phyloP scores from a whole-genome alignment of 2,797 vertebrate species.

The Lutjanus campechanus region DNA sequence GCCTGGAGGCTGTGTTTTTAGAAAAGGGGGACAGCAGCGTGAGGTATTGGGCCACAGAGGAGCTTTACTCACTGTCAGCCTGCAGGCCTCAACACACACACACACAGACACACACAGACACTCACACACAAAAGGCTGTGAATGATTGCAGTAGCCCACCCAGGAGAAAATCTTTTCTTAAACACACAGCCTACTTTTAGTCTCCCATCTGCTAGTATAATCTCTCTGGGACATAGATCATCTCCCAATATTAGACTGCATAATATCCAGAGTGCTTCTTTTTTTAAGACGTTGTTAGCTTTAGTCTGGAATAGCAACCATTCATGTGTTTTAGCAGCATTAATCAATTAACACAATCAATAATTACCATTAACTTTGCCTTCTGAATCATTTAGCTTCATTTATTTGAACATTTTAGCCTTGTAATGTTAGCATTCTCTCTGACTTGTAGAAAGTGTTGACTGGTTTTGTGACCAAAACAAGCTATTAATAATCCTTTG shows the following conservation, averaged over 20 bases:
- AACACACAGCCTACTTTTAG: conserved; percentile 73
- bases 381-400: conserved; percentile 8
- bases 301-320: conserved; percentile 17
- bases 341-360: conserved; percentile 37
- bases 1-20: conserved; percentile 74
- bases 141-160: conserved; percentile 72
- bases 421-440: not conserved
- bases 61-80: conserved; percentile 71
- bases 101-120: conserved; percentile 25
- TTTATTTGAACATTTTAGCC: not conserved
- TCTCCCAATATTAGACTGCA: conserved; percentile 65
- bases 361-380: not conserved
- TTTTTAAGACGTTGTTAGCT: conserved; percentile 34
- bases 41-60: conserved; percentile 72
- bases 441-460: conserved; percentile 5
- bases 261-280: conserved; percentile 43
- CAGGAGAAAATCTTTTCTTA: conserved; percentile 74
- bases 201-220: conserved; percentile 61
- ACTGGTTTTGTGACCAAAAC: conserved; percentile 3
- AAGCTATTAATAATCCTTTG: conserved; percentile 28
- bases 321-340: conserved; percentile 29
- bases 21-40: conserved; percentile 76
- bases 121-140: conserved; percentile 43
- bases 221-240: conserved; percentile 59
- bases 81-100: conserved; percentile 61